A percentile compares a stretch with the other conserved stretches of the same genome.
Conservation (phyloP, 2,888 invertebrate genomes). For the Fissipunctia ypsillon region DNA sequence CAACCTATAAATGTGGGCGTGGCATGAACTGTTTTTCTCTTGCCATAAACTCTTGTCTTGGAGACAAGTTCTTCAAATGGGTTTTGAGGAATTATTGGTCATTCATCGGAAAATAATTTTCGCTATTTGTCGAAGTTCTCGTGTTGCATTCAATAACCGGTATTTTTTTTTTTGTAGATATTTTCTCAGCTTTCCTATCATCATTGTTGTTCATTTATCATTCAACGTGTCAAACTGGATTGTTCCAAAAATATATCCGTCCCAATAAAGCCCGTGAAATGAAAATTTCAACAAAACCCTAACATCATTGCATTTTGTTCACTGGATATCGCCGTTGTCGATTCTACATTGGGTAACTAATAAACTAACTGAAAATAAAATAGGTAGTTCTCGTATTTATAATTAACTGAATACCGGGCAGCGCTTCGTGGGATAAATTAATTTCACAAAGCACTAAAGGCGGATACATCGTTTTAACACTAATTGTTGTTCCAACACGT, state of each 20-base stretch:
- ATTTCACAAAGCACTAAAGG: neutral
- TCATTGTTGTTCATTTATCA: neutral
- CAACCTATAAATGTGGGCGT: too few relatives aligned
- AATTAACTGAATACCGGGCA: neutral
- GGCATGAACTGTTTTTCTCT: too few relatives aligned
- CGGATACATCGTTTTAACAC: neutral
- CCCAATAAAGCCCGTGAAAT: conserved; percentile 1
- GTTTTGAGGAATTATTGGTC: too few relatives aligned
- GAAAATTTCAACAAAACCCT: neutral
- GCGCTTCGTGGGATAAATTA: neutral
- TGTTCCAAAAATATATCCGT: conserved; percentile 6
- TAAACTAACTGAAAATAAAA: neutral
- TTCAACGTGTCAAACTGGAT: neutral
- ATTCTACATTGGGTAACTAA: neutral
- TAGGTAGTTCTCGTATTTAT: neutral
- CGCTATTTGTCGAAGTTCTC: too few relatives aligned
- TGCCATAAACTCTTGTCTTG: too few relatives aligned
- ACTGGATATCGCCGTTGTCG: neutral
- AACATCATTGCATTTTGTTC: neutral
- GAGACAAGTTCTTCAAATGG: too few relatives aligned
- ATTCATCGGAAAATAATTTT: too few relatives aligned
- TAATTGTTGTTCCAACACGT: neutral
- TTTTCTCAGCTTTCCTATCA: neutral
- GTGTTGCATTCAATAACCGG: neutral
- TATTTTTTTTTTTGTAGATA: neutral